A percentile compares a stretch with the other conserved stretches of the same genome.
Conservation (phyloP, 2,888 invertebrate species). For the Melolontha melolontha region DNA sequence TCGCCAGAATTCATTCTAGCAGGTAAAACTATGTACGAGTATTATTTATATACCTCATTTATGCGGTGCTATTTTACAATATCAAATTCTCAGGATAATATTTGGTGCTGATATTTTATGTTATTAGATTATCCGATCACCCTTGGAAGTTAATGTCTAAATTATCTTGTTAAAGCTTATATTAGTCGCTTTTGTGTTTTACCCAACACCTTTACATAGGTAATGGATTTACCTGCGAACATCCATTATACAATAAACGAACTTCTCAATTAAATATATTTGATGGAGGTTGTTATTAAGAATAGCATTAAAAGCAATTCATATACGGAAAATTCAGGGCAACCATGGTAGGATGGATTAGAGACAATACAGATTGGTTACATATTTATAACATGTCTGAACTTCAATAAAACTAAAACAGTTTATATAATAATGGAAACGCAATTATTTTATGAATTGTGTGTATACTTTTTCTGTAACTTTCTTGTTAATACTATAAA, state of each 20-base stretch:
- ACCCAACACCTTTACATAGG: not conserved
- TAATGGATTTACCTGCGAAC: not conserved
- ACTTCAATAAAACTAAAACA: too few species aligned
- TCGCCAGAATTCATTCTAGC: not conserved
- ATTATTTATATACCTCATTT: constrained; percentile 22
- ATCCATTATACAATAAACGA: not conserved
- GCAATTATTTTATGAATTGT: too few species aligned
- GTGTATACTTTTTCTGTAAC: too few species aligned
- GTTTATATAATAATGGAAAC: too few species aligned
- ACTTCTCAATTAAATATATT: constrained; percentile 31
- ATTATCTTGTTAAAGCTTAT: constrained; percentile 30
- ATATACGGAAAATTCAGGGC: too few species aligned
- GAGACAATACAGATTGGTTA: too few species aligned
- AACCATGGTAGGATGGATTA: too few species aligned
- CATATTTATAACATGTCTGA: too few species aligned
- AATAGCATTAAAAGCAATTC: not conserved
- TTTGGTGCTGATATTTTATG: constrained; percentile 27
- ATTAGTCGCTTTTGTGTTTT: constrained; percentile 33
- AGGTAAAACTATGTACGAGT: constrained; percentile 20
- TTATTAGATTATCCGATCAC: constrained; percentile 33
- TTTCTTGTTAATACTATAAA: too few species aligned
- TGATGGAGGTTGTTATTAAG: not conserved
- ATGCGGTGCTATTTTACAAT: constrained; percentile 11
- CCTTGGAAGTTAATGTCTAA: constrained; percentile 27
- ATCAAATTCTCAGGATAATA: constrained; percentile 35